Evolutionary conservation across 2,888 invertebrate genomes (phyloP).

Genomic region (Bedellia somnulentella): DNA sequence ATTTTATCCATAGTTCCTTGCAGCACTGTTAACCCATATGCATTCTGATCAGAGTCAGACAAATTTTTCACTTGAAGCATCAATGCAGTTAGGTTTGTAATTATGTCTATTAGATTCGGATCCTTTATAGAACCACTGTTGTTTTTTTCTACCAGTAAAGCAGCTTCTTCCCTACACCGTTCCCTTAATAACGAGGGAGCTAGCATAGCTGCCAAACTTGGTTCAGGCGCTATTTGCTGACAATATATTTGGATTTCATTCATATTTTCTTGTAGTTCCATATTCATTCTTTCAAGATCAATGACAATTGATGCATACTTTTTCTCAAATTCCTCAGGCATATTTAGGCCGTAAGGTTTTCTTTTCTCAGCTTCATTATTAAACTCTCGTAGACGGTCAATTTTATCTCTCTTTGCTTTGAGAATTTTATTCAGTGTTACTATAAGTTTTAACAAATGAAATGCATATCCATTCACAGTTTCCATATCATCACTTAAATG

Average conservation of each 20-base stretch:
- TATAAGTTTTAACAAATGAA: conserved; percentile 81
- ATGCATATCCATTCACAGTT: conserved; percentile 79
- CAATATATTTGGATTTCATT: conserved; percentile 83
- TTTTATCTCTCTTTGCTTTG: conserved; percentile 77
- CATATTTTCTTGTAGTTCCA: conserved; percentile 82
- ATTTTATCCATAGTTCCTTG: conserved; percentile 92
- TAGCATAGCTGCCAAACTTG: conserved; percentile 82
- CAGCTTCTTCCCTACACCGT: conserved; percentile 83
- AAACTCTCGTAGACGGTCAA: conserved; percentile 79
- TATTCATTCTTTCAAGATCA: conserved; percentile 89
- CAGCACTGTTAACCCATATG: conserved; percentile 86
- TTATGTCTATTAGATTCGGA: conserved; percentile 71
- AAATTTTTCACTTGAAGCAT: conserved; percentile 84
- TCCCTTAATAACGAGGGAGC: conserved; percentile 87
- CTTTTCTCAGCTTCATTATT: conserved; percentile 89
- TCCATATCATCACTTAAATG: conserved; percentile 42
- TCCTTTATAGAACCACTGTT: conserved; percentile 64
- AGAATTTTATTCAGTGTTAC: conserved; percentile 86
- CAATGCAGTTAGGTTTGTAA: conserved; percentile 86
- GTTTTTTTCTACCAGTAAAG: conserved; percentile 75
- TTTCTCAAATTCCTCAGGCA: conserved; percentile 86
- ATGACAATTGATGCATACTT: conserved; percentile 87
- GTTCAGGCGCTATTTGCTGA: conserved; percentile 85
- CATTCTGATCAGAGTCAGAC: conserved; percentile 80
- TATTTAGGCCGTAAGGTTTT: conserved; percentile 75